Base-by-base conservation (phyloP, 2,888 invertebrate genomes). In the Cheilosia pagana region DNA sequence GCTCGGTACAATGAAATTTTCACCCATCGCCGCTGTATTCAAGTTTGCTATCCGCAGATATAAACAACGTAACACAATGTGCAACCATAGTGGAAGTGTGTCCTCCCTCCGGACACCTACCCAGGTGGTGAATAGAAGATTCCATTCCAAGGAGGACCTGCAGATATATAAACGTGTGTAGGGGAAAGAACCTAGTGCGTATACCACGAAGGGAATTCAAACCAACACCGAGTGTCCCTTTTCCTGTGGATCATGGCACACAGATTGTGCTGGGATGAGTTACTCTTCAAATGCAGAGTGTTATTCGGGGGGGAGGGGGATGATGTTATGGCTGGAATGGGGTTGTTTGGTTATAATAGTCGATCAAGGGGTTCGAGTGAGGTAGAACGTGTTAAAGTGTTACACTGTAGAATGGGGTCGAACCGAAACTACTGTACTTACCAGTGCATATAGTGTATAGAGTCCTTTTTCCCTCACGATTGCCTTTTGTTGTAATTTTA, bases 401-500 rank as follows among this genome's bases (percentile, higher is more conserved):
- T 62, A 41, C 65, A 76, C 65, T 59, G 65, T 53, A 41, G 52
- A 60, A 76, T 28, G 45, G 77, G 62, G 55, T 55, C 60, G 71
- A 71, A 67, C 71, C 67, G 35, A 65, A 65, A 71, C 65, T 76
- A 59, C 59, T 14, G 63, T 52, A 48, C 21, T 21, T 21, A 21
- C 48, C 21, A 10, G 10, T 50, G 14, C 48, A 21, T 31, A 25
- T 60, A 45, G 35, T 52, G 53, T 39, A 35, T 12, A 35, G 12
- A 3, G 3, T 35, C 35, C 53, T 60, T 59, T 59, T 59, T 52
- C 43, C 41, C 63, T 63, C 50, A 48, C 68, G 57, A 70, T 63
- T 78, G 71, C 63, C 70, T 78, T 78, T 78, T 78, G 63, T 57
- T 63, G 77, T 71, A 55, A 65, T 78, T 78, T 78, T 71, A 78